These are phyloP conservation scores for Morinoia aosen DNA, from an alignment of 2,888 invertebrate species.

Conservation along the genomic window DNA sequence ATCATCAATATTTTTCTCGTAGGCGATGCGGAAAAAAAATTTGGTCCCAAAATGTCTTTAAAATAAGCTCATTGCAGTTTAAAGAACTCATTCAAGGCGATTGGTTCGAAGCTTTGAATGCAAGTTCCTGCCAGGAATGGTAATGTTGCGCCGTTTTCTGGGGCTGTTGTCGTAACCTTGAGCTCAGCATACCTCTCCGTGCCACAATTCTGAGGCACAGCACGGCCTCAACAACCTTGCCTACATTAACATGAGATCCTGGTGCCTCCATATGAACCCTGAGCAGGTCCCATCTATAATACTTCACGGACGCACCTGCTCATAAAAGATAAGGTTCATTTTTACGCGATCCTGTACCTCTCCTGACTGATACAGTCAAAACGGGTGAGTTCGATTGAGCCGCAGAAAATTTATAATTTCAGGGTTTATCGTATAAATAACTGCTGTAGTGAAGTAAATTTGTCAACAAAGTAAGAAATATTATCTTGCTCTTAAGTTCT, in stretches of 20 bases:
- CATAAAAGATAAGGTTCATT: neutral
- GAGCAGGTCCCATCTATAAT: neutral
- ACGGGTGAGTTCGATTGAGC: neutral
- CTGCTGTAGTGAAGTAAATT: no score
- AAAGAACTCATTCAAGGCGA: slow-evolving; percentile 14
- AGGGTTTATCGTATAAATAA: no score
- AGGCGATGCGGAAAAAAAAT: no score
- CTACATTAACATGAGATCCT: neutral
- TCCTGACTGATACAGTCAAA: neutral
- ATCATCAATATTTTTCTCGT: no score
- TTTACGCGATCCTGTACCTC: neutral
- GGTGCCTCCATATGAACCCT: neutral
- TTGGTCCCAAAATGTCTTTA: neutral
- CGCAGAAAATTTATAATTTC: neutral
- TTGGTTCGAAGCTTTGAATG: slow-evolving; percentile 15
- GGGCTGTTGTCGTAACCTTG: neutral
- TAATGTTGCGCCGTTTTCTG: neutral
- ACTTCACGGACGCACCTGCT: neutral
- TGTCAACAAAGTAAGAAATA: no score
- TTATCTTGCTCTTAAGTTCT: no score
- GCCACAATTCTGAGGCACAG: neutral
- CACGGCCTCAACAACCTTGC: neutral
- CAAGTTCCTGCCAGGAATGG: slow-evolving; percentile 25
- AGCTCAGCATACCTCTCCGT: neutral
- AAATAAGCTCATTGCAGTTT: neutral